Evolutionary conservation across 1,140 invertebrate genomes (phyloP), one percentile per base, ranked within the genome.

Genomic region (Caligus rogercresseyi): DNA sequence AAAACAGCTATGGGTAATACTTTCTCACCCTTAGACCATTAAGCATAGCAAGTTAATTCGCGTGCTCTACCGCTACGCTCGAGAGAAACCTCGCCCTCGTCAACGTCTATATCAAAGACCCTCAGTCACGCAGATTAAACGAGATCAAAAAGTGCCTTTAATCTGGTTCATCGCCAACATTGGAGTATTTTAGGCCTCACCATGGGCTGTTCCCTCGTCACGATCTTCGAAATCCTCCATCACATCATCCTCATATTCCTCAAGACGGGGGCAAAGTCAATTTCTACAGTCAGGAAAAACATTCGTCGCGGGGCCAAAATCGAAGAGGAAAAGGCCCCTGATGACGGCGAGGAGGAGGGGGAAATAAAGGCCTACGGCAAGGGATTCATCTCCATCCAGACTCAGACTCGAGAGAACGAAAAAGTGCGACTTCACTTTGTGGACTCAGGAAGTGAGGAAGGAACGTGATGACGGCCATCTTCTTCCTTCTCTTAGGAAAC

Each of bases 111-210:
- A 58, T 58, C 20, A 58, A 58, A 25, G 24, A 58, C 18, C 56
- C 15, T 13, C 24, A 13, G 56, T 58, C 4, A 58, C 56, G 21
- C 18, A 58, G 25, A 25, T 58, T 4, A 58, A 58, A 31, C 11
- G 25, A n/a, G 58, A 61, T 51, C 58, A 61, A 20, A 61, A 61
- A 25, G 25, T 61, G n/a, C 58, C 58, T 53, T 11, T 61, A 21
- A 61, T 61, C 20, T 61, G 58, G 58, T 61, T 61, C 25, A 25
- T 61, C 3, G 58, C 58, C 16, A 61, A 61, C 20, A 16, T 26
- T 21, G 58, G 58, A 7, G 58, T 53, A 61, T 61, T 52, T 21
- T 61, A 3, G 58, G 58, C 18, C 58, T 61, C 19, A 25, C 19
- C 11, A 61, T 61, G 58, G 58, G 58, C 3, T 51, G 18, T 16